These are phyloP conservation scores for Aix galericulata DNA, from an alignment of 2,113 vertebrate genomes.

Conservation along the genomic window DNA sequence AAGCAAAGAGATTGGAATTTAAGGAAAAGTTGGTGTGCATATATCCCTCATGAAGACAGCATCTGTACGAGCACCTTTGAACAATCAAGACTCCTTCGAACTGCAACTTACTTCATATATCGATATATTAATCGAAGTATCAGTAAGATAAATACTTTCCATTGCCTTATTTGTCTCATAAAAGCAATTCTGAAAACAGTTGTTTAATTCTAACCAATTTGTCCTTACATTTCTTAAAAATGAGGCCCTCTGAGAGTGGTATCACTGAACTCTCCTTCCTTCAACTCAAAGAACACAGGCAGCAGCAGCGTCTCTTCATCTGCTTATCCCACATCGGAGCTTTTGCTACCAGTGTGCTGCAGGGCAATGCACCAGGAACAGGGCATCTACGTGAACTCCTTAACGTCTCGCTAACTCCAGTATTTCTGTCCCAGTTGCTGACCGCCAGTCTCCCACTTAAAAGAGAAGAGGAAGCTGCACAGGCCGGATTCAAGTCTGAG, in stretches of 20 bases:
- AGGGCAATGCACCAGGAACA: neutral
- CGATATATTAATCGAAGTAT: neutral
- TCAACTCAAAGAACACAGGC: neutral
- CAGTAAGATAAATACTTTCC: neutral
- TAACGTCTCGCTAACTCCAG: neutral
- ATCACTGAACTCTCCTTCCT: neutral
- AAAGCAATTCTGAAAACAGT: neutral
- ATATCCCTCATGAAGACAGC: neutral
- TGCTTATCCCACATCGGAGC: neutral
- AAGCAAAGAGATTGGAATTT: neutral
- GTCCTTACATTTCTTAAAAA: neutral
- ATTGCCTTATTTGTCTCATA: neutral
- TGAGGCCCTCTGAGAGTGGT: neutral
- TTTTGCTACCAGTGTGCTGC: neutral
- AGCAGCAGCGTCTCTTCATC: neutral
- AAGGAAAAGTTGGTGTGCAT: neutral
- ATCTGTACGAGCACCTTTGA: neutral
- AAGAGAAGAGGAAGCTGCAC: neutral
- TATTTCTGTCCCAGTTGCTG: neutral
- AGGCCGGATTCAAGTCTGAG: neutral
- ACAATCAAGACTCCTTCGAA: neutral
- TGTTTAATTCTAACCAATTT: neutral
- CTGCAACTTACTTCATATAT: neutral
- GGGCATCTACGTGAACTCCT: neutral
- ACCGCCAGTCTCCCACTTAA: fast-evolving